Percentiles rank a stretch among this genome's conserved stretches.
Conservation (phyloP, 35 echinoderm and acorn worm genomes). For the Amphiura filiformis region DNA sequence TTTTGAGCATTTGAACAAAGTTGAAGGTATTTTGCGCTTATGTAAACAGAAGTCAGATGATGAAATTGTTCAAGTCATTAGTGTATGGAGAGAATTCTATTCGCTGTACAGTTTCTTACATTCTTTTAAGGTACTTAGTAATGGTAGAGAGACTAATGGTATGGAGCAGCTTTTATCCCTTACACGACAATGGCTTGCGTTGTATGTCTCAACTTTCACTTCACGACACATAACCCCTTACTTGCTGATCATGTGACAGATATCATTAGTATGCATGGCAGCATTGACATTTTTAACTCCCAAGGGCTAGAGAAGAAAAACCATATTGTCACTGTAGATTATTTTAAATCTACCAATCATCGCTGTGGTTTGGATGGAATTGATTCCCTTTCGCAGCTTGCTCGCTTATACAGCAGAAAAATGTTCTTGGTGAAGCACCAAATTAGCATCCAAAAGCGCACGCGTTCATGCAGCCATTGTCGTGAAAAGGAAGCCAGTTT, state of each 20-base stretch:
- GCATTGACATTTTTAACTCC: neutral
- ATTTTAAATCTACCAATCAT: slow-evolving; percentile 11
- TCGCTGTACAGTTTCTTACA: neutral
- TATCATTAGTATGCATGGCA: slow-evolving; percentile 7
- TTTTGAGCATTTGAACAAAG: neutral
- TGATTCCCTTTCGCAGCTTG: too few relatives aligned
- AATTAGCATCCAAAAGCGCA: too few relatives aligned
- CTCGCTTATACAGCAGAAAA: too few relatives aligned
- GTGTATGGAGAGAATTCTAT: neutral
- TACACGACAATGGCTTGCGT: neutral
- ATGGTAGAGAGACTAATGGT: neutral
- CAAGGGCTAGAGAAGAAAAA: slow-evolving; percentile 22
- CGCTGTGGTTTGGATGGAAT: neutral
- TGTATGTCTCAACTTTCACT: neutral
- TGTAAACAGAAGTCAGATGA: neutral
- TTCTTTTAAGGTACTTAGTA: too few relatives aligned
- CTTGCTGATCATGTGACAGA: slow-evolving; percentile 23
- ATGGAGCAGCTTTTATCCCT: too few relatives aligned
- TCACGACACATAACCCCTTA: slow-evolving; percentile 6
- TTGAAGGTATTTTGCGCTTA: neutral
- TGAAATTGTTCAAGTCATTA: neutral
- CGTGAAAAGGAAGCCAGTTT: too few relatives aligned
- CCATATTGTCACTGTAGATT: slow-evolving; percentile 5
- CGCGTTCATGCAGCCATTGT: too few relatives aligned
- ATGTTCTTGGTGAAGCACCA: too few relatives aligned